Evolutionary conservation across 2,888 invertebrate genomes (phyloP).

Genomic region (Eilema caniola): DNA sequence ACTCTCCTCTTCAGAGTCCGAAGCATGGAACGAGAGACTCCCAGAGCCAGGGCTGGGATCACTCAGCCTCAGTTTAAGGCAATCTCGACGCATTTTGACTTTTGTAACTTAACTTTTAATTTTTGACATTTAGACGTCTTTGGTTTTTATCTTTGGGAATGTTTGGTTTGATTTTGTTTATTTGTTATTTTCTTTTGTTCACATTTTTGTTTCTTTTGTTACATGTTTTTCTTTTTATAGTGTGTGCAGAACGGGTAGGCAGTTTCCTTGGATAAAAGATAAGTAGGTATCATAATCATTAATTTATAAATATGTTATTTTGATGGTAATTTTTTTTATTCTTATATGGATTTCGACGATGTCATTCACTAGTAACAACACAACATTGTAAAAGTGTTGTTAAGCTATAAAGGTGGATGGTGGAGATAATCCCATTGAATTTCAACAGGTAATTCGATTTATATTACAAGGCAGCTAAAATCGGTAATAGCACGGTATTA

Average conservation of each 20-base stretch:
- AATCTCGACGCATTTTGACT: slow-evolving; percentile 78
- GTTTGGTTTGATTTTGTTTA: slow-evolving; percentile 42
- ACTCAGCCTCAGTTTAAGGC: slow-evolving; percentile 79
- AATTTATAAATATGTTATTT: background rate
- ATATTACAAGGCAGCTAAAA: background rate
- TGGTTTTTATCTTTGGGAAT: slow-evolving; percentile 58
- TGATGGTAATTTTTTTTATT: background rate
- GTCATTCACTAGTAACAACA: too few species aligned
- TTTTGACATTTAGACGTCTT: slow-evolving; percentile 44
- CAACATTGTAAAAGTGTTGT: too few species aligned
- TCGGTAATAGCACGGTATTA: background rate
- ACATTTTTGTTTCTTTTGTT: background rate
- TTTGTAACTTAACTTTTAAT: slow-evolving; percentile 36
- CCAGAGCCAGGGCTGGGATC: slow-evolving; percentile 76
- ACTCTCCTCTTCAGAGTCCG: slow-evolving; percentile 80
- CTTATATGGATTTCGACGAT: too few species aligned
- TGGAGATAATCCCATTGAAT: too few species aligned
- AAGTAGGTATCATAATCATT: too few species aligned
- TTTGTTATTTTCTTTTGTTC: slow-evolving; percentile 10
- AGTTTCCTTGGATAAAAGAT: background rate
- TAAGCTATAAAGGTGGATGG: too few species aligned
- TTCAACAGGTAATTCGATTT: too few species aligned
- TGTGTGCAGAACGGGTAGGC: slow-evolving; percentile 1
- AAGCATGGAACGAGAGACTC: slow-evolving; percentile 72
- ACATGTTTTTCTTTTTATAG: too few species aligned